These are phyloP conservation scores for Mellivora capensis DNA, from an alignment of 2,113 vertebrate genomes.

Conservation along the genomic window DNA sequence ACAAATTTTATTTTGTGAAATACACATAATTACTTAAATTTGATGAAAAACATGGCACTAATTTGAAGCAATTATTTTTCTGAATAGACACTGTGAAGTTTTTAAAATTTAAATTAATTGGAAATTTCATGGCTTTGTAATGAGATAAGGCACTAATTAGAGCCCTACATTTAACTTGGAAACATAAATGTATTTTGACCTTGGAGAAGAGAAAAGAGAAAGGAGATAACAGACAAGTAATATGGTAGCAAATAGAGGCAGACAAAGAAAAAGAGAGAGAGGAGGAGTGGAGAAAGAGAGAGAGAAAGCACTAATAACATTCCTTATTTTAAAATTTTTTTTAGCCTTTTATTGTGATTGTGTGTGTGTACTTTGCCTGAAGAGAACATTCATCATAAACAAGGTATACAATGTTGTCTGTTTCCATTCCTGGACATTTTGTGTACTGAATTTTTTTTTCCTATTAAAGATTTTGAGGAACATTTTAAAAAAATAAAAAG, in stretches of 20 bases:
- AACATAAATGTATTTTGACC: neutral
- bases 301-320: neutral
- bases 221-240: neutral
- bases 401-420: neutral
- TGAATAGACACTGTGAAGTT: neutral
- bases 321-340: neutral
- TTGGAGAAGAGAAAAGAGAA: neutral
- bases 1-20: neutral
- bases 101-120: constrained; percentile 49
- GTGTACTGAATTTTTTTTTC: neutral
- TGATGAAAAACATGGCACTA: neutral
- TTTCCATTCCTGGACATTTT: neutral
- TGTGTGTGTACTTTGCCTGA: neutral
- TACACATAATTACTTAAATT: neutral
- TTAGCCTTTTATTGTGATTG: neutral
- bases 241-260: neutral
- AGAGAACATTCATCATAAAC: neutral
- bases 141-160: neutral
- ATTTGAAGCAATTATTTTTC: neutral
- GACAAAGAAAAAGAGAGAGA: neutral
- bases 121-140: neutral
- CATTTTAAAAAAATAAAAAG: neutral
- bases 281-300: neutral
- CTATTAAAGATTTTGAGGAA: neutral
- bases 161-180: neutral